Evolutionary conservation across 2,113 vertebrate genomes (phyloP).

Genomic region (Callaeas wilsoni): DNA sequence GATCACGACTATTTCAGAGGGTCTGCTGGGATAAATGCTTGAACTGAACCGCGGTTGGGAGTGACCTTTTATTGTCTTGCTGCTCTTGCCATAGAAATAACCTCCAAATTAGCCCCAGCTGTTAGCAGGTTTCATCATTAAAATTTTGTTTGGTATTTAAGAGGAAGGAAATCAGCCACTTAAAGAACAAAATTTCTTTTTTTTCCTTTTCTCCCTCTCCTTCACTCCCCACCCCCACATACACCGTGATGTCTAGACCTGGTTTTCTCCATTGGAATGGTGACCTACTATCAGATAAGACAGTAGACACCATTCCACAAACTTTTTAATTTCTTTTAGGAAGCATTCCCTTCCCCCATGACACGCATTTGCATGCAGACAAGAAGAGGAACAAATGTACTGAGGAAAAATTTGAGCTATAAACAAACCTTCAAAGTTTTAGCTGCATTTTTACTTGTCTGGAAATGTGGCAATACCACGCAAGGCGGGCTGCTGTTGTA

Average conservation of each 20-base stretch:
- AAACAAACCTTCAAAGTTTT: slow-evolving; percentile 44
- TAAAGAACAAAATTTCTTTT: not conserved
- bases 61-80: slow-evolving; percentile 55
- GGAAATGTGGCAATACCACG: slow-evolving; percentile 22
- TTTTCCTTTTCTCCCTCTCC: not conserved
- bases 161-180: slow-evolving; percentile 45
- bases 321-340: not conserved
- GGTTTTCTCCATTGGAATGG: not conserved
- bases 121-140: slow-evolving; percentile 58
- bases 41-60: not conserved
- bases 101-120: slow-evolving; percentile 60
- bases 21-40: not conserved
- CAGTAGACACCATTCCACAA: not conserved
- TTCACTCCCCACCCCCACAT: not conserved
- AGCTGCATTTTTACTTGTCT: slow-evolving; percentile 25
- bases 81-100: slow-evolving; percentile 59
- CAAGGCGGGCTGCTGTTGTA: not conserved
- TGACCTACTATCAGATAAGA: not conserved
- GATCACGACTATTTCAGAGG: not conserved
- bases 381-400: slow-evolving; percentile 6
- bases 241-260: not conserved
- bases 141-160: slow-evolving; percentile 34
- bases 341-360: not conserved
- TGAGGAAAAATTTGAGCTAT: not conserved
- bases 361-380: not conserved